Conservation (phyloP, 2,113 vertebrate species). For the Pangasianodon gigas region DNA sequence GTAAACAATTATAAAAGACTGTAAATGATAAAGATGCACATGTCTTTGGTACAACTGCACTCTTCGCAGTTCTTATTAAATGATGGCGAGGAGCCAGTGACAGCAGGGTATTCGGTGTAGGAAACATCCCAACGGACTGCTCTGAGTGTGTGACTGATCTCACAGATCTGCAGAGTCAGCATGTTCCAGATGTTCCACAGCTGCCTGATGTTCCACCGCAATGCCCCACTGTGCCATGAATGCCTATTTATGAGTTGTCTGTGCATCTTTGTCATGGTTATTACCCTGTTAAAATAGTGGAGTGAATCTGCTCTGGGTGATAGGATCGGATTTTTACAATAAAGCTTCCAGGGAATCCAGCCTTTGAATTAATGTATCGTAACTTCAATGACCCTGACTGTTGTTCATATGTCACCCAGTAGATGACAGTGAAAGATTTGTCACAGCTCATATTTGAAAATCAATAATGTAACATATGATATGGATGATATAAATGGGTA, state of each 20-base stretch:
- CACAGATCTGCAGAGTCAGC: conserved; percentile 43
- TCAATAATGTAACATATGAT: not conserved
- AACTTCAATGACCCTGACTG: not conserved
- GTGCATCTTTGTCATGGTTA: conserved; percentile 34
- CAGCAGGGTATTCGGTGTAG: conserved; percentile 24
- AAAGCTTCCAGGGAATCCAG: not conserved
- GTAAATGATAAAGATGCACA: conserved; percentile 30
- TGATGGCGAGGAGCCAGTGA: conserved; percentile 9
- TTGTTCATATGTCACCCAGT: not conserved
- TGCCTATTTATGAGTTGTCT: conserved; percentile 37
- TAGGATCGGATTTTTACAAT: conserved; percentile 17
- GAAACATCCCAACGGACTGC: conserved; percentile 25
- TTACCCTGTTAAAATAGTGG: conserved; percentile 45
- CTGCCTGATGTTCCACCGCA: conserved; percentile 38
- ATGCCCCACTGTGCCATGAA: conserved; percentile 32
- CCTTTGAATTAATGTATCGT: conserved; percentile 6
- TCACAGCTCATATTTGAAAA: not conserved
- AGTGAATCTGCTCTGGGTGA: conserved; percentile 36
- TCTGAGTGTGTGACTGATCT: conserved; percentile 38
- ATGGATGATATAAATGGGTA: not conserved
- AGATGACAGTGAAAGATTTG: not conserved
- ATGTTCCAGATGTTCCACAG: conserved; percentile 51
- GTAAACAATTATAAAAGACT: conserved; percentile 20
- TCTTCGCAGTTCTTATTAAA: conserved; percentile 8
- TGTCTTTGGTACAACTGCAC: not conserved